Percentiles rank a stretch among this genome's conserved stretches.
These are phyloP conservation scores for Accipiter virgatus DNA, from an alignment of 2,113 vertebrate species.

Conservation along the genomic window DNA sequence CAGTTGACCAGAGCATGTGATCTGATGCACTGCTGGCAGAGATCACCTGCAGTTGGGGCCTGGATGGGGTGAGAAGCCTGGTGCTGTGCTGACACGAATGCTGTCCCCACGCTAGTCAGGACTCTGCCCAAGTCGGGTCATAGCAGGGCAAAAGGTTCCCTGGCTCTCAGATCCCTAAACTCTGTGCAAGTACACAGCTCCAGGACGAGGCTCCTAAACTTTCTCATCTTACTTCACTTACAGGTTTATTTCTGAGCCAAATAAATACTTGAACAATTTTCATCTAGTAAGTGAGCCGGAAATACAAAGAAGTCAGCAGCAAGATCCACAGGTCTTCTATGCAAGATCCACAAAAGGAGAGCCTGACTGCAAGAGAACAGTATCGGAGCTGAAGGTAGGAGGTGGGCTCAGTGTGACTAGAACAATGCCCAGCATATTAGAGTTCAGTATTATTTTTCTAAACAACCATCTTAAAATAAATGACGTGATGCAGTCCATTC, in stretches of 20 bases:
- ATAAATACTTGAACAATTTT: not conserved
- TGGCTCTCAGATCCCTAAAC: not conserved
- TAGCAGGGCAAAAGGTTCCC: not conserved
- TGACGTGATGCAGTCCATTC: not conserved
- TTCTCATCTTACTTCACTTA: not conserved
- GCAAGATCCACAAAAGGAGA: not conserved
- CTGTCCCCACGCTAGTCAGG: not conserved
- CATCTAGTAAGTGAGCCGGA: not conserved
- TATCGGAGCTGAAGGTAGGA: not conserved
- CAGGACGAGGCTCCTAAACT: not conserved
- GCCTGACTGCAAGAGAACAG: not conserved
- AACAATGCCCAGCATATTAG: not conserved
- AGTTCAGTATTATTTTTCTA: not conserved
- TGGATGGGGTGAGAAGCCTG: not conserved
- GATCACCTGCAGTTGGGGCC: not conserved
- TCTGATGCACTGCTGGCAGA: not conserved
- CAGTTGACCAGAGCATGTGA: not conserved
- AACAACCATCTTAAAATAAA: not conserved
- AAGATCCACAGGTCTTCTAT: not conserved
- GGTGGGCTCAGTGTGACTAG: not conserved
- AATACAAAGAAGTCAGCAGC: not conserved
- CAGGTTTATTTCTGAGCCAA: not conserved
- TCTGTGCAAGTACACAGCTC: not conserved
- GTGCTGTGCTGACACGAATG: not conserved
- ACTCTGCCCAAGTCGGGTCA: rapidly evolving